A percentile compares a stretch with the other conserved stretches of the same genome.
Conservation (phyloP, 1,140 invertebrate species). For the Leguminivora glycinivorella region DNA sequence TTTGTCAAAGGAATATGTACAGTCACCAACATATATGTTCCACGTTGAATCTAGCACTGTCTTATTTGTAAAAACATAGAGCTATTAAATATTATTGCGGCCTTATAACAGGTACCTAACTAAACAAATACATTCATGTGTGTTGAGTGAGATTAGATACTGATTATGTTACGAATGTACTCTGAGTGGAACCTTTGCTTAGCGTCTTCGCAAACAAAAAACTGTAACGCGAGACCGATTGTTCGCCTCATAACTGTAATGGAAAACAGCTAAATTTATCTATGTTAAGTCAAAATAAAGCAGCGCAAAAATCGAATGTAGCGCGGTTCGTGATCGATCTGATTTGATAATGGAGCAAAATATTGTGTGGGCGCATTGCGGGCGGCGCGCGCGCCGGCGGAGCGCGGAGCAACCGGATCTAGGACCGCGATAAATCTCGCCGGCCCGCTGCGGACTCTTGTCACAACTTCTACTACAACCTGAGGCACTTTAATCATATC, state of each 20-base stretch:
- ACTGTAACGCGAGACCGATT: background rate
- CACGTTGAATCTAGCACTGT: no score
- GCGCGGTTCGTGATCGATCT: constrained; percentile 55
- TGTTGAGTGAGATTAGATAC: no score
- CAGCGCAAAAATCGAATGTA: constrained; percentile 47
- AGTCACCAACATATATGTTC: no score
- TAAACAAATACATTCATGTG: no score
- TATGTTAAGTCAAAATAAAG: constrained; percentile 38
- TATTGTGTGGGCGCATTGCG: constrained; percentile 58
- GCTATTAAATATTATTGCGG: no score
- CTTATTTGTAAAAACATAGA: no score
- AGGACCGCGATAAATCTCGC: constrained; percentile 57
- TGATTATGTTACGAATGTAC: no score
- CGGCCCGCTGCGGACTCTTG: constrained; percentile 6
- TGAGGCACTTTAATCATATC: background rate
- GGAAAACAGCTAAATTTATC: constrained; percentile 21
- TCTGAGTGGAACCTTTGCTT: background rate
- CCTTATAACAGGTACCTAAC: no score
- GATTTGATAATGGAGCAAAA: constrained; percentile 61
- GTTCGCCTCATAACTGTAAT: background rate
- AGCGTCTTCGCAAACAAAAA: background rate
- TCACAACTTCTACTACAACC: background rate
- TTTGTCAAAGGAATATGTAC: no score
- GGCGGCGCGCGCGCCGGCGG: constrained; percentile 26
- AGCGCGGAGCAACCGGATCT: constrained; percentile 63